Evolutionary conservation across 2,888 invertebrate genomes (phyloP).

Genomic region (Tenthredo scrophulariae): DNA sequence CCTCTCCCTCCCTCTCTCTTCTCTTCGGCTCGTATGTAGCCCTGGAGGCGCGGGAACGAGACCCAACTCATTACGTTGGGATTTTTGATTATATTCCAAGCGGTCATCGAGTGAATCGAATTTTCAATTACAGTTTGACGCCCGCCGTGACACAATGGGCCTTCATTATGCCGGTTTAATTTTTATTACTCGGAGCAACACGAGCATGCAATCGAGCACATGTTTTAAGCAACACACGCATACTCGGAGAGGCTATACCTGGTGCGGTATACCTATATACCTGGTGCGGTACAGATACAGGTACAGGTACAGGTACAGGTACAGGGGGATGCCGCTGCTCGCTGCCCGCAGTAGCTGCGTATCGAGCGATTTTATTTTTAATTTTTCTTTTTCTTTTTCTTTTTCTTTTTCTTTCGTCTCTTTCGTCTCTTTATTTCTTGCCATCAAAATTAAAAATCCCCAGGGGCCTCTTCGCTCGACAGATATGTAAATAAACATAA

Average conservation of each 20-base stretch:
- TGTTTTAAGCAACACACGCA: conserved; percentile 28
- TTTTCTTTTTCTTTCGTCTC: neutral
- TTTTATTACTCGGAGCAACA: conserved; percentile 58
- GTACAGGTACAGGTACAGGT: neutral
- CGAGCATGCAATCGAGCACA: conserved; percentile 41
- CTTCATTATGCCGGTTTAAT: conserved; percentile 67
- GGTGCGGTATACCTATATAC: neutral
- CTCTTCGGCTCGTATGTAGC: neutral
- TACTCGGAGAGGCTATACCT: neutral
- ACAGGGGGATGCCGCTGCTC: neutral
- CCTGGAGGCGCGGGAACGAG: conserved; percentile 1
- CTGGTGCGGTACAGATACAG: neutral
- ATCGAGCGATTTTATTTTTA: neutral
- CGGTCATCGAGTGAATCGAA: conserved; percentile 63
- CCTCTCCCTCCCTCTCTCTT: neutral
- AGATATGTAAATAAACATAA: neutral
- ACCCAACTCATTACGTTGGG: conserved; percentile 31
- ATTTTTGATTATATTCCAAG: conserved; percentile 49
- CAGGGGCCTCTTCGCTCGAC: neutral
- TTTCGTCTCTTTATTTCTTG: neutral
- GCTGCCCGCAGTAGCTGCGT: neutral
- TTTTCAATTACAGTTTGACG: conserved; percentile 66
- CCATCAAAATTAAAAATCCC: neutral
- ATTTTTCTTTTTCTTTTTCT: neutral
- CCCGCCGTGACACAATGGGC: conserved; percentile 68